Conservation (phyloP, 2,888 invertebrate species). For the Litoditis marina region DNA sequence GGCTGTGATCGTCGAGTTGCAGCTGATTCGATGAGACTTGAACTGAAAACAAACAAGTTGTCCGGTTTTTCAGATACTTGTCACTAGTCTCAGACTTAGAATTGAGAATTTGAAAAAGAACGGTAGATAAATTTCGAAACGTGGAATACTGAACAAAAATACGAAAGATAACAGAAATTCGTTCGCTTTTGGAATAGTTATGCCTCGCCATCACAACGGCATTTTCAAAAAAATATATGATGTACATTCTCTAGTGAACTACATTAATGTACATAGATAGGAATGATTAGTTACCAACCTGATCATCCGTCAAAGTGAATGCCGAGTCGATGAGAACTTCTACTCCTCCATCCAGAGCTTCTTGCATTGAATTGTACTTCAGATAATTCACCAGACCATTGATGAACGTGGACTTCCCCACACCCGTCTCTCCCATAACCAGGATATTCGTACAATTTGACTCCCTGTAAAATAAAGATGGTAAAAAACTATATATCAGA, state of each 20-base stretch:
- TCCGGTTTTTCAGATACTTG: too few relatives aligned
- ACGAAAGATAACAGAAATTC: too few relatives aligned
- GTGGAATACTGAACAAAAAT: too few relatives aligned
- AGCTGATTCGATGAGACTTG: not conserved
- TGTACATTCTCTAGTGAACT: too few relatives aligned
- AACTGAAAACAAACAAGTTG: slow-evolving; percentile 6
- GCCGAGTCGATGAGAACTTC: slow-evolving; percentile 10
- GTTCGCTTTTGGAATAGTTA: too few relatives aligned
- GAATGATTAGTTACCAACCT: not conserved
- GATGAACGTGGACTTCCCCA: slow-evolving; percentile 17
- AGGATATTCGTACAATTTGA: not conserved
- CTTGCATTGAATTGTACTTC: slow-evolving; percentile 7
- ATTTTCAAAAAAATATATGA: too few relatives aligned
- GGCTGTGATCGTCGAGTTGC: not conserved
- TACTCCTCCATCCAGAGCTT: slow-evolving; percentile 5
- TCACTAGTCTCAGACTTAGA: too few relatives aligned
- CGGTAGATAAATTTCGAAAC: too few relatives aligned
- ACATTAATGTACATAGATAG: not conserved
- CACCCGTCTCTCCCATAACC: slow-evolving; percentile 13
- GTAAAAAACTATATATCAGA: too few relatives aligned
- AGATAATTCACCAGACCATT: slow-evolving; percentile 14
- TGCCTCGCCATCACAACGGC: too few relatives aligned
- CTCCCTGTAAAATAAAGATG: not conserved
- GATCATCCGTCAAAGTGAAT: slow-evolving; percentile 7
- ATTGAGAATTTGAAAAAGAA: too few relatives aligned